These are phyloP conservation scores for Pyrrhosoma nymphula DNA, from an alignment of 2,888 invertebrate species.

Conservation along the genomic window DNA sequence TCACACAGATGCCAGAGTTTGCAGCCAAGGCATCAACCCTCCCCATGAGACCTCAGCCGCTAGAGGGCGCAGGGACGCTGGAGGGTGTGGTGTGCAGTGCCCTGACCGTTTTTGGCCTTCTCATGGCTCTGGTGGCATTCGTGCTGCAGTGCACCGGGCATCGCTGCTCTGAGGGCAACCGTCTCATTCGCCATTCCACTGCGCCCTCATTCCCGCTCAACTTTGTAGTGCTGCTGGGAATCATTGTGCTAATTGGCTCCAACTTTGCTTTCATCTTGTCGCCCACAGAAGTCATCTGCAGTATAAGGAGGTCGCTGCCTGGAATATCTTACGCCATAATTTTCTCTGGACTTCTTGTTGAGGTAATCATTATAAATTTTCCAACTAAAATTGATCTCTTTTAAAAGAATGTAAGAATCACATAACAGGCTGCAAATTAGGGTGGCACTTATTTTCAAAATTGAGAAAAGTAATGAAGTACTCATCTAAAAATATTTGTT, in stretches of 20 bases:
- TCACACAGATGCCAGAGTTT: conserved; percentile 71
- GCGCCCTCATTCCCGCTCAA: conserved; percentile 74
- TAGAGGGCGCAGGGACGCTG: conserved; percentile 71
- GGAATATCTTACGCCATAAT: conserved; percentile 77
- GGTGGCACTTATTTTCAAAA: too few relatives aligned
- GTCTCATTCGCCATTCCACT: background rate
- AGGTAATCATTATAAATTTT: conserved; percentile 71
- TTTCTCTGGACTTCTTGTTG: conserved; percentile 77
- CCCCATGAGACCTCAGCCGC: conserved; percentile 6
- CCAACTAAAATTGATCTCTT: background rate
- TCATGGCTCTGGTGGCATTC: conserved; percentile 75
- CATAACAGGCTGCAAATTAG: too few relatives aligned
- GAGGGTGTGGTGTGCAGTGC: conserved; percentile 76
- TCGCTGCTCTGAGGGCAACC: background rate
- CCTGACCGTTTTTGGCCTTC: conserved; percentile 76
- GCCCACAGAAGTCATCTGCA: conserved; percentile 76
- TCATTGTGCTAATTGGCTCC: conserved; percentile 76
- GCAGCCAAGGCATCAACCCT: conserved; percentile 69
- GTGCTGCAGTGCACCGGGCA: conserved; percentile 5
- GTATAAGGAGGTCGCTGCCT: conserved; percentile 77
- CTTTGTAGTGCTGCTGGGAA: conserved; percentile 77
- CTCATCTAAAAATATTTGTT: too few relatives aligned
- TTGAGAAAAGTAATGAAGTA: too few relatives aligned
- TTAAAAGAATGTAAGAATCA: too few relatives aligned
- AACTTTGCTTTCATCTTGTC: conserved; percentile 71